Evolutionary conservation across 2,113 vertebrate genomes (phyloP), one percentile per base, ranked within the genome.

Genomic region (Progne subis): DNA sequence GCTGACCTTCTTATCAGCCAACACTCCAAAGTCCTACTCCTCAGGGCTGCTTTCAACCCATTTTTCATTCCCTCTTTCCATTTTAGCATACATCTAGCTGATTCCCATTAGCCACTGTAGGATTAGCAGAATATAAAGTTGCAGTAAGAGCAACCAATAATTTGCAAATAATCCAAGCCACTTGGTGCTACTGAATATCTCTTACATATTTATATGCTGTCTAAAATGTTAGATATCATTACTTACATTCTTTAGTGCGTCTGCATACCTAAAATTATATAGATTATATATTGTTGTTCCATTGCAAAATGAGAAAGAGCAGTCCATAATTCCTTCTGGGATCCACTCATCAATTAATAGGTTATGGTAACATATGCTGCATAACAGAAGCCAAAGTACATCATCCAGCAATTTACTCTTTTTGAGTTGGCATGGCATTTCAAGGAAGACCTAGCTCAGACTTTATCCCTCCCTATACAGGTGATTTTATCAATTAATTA

Each of bases 401-500:
- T 92, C 63, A 86, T 72, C 67, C 43, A 74, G 14, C 75, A 79
- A 87, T 92, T 82, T 82, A 68, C 5, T 50, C 61, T 60, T 47
- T 69, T 31, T 76, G 56, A 89, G 49, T 23, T 82, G 88, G 29
- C 59, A 34, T 10, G 11, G 6, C 26, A 82, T 91, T 92, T 92
- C 34, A 29, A 75, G 49, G 17, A 78, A 92, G 56, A 71, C 19
- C 8, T 34, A 28, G 10, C 71, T 71, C 68, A 94, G 57, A 63
- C 28, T 85, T 85, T 34, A 80, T 26, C 29, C n/a, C 23, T 79
- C 46, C 41, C 23, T 65, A 14, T n/a, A 53, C 14, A 84, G 74
- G 24, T 41, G 15, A 67, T 89, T 91, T 72, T 63, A 85, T 70
- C 64, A 82, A 89, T 87, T 82, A 91, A 87, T 86, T 87, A 82